phyloP scores from a whole-genome alignment of 2,113 vertebrate genomes.

The Vulpes vulpes region DNA sequence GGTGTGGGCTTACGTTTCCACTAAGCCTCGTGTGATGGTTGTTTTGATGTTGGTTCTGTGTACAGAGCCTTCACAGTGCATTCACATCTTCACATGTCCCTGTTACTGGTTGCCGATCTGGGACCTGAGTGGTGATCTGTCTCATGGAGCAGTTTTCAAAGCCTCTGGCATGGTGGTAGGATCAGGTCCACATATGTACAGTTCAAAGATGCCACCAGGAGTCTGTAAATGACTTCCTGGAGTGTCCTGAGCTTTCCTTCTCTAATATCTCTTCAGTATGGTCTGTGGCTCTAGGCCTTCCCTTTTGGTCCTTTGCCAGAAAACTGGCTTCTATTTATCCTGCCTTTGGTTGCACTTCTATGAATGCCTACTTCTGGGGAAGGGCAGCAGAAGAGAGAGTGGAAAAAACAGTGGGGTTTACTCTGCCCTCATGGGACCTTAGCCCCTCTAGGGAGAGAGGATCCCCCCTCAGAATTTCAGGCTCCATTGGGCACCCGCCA shows the following conservation, averaged over 20 bases:
- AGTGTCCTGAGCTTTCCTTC: no score
- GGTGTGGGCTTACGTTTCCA: background rate
- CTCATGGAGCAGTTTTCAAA: background rate
- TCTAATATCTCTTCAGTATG: background rate
- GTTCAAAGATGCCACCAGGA: background rate
- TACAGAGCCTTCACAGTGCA: background rate
- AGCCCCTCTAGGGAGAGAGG: background rate
- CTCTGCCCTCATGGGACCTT: background rate
- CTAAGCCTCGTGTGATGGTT: background rate
- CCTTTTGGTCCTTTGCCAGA: background rate
- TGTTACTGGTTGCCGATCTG: background rate
- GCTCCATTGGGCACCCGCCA: accelerated
- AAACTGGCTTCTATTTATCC: background rate
- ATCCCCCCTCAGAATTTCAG: background rate
- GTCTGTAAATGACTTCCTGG: background rate
- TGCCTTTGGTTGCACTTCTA: background rate
- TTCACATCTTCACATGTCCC: background rate
- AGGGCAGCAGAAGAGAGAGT: background rate
- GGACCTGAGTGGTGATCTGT: background rate
- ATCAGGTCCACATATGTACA: background rate
- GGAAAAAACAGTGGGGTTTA: background rate
- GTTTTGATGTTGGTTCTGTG: background rate
- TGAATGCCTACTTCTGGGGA: background rate
- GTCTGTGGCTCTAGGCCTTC: background rate
- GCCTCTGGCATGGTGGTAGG: background rate